Evolutionary conservation across 2,113 vertebrate genomes (phyloP), one percentile per base, ranked within the genome.

Genomic region (Chaenogobius annularis): DNA sequence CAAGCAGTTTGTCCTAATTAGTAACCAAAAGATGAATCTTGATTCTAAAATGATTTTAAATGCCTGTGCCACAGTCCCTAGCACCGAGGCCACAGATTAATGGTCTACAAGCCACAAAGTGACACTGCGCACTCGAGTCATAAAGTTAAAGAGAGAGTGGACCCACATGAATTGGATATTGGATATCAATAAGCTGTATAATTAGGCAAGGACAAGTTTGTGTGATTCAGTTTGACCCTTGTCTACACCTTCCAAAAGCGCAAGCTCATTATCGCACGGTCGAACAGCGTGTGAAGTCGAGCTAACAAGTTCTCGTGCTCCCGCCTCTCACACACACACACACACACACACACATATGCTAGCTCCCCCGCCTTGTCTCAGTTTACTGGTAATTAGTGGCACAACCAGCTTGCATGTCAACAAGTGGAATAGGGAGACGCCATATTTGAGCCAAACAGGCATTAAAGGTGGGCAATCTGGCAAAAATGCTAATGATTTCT

Each of bases 101-200:
- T 63, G 31, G 54, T 44, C 1, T 47, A 64, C 48, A 74, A 74
- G 31, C 62, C 48, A 10, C 47, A 46, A 47, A 66, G 63, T 69
- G 72, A 75, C 65, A 76, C 63, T 46, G 22, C 59, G 48, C 69
- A 80, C 66, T 66, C 47, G 15, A 82, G 69, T 72, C 59, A 74
- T 68, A 22, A 73, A 22, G 10, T 65, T 48, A 44, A 68, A 73
- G 69, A 62, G 64, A 78, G 48, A 40, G 64, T 64, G 10, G 54
- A 52, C 65, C 75, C 14, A 22, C 67, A 85, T 59, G 61, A 89
- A 76, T 73, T 83, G 63, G 52, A 56, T 80, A 84, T 79, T 80
- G 81, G 73, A 83, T 74, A 86, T 89, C 78, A 52, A 82, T 83
- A 75, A 26, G 10, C 70, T 78, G 81, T n/a, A 81, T 82, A 85